Evolutionary conservation across 2,888 invertebrate species (phyloP).

Genomic region (Drosophila putrida): DNA sequence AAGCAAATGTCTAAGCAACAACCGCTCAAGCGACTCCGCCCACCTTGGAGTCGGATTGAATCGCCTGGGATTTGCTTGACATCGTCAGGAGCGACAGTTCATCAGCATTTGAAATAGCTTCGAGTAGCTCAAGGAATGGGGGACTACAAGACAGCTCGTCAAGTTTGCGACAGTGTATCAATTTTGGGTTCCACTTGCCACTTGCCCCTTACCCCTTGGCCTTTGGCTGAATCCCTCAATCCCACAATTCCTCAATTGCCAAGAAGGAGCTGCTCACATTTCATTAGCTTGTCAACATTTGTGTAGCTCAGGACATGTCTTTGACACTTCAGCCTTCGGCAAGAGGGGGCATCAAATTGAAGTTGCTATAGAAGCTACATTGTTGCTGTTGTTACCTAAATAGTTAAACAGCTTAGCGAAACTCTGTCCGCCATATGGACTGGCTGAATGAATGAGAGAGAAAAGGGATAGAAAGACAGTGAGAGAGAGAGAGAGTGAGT

Average conservation of each 20-base stretch:
- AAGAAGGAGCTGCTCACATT: constrained; percentile 70
- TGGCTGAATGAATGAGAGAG: constrained; percentile 13
- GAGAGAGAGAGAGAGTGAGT: constrained; percentile 27
- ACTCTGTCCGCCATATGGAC: constrained; percentile 33
- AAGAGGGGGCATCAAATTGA: constrained; percentile 44
- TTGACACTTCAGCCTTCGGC: constrained; percentile 80
- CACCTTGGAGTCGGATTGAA: constrained; percentile 33
- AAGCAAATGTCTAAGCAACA: constrained; percentile 76
- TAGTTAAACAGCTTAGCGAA: constrained; percentile 80
- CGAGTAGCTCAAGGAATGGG: constrained; percentile 3
- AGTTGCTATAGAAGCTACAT: constrained; percentile 69
- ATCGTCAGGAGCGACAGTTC: constrained; percentile 60
- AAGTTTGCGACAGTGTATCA: constrained; percentile 69
- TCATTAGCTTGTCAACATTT: constrained; percentile 82
- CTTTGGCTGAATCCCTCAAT: neutral
- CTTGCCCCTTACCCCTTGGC: constrained; percentile 1
- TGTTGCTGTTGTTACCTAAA: constrained; percentile 70
- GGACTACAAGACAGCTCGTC: constrained; percentile 24
- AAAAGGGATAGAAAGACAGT: no score
- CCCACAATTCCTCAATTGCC: constrained; percentile 33
- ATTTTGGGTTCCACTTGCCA: constrained; percentile 57
- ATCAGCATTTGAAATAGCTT: constrained; percentile 34
- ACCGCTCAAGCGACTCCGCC: constrained; percentile 14
- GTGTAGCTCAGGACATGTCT: constrained; percentile 71
- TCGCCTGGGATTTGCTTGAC: constrained; percentile 64